A percentile compares a stretch with the other conserved stretches of the same genome.
Evolutionary conservation across 1,140 invertebrate genomes (phyloP).

Genomic region (Ganaspis sp.): DNA sequence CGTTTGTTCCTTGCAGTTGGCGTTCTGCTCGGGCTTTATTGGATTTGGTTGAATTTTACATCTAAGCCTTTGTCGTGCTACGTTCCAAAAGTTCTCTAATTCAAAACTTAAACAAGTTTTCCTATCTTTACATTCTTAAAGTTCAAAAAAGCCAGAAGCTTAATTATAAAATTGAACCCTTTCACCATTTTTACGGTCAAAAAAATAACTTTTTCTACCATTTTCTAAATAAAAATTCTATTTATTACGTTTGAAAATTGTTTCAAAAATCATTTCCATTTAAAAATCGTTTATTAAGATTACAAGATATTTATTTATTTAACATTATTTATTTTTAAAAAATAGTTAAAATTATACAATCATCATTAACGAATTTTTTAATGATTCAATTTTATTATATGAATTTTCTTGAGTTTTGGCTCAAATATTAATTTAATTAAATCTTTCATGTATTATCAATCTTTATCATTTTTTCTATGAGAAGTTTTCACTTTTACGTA

Average conservation of each 20-base stretch:
- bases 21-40: slow-evolving; percentile 60
- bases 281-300: neutral
- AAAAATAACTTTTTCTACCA: too few species aligned
- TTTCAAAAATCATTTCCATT: slow-evolving; percentile 6
- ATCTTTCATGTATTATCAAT: too few species aligned
- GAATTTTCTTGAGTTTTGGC: too few species aligned
- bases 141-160: slow-evolving; percentile 35
- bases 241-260: slow-evolving; percentile 46
- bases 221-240: slow-evolving; percentile 30
- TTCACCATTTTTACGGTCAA: too few species aligned
- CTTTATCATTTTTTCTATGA: too few species aligned
- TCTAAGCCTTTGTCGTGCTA: slow-evolving; percentile 44
- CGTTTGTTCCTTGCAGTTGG: slow-evolving; percentile 58
- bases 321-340: too few species aligned
- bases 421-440: too few species aligned
- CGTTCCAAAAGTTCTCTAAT: slow-evolving; percentile 42
- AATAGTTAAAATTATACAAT: too few species aligned
- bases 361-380: too few species aligned
- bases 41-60: slow-evolving; percentile 55
- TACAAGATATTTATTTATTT: too few species aligned
- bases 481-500: too few species aligned
- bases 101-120: neutral
- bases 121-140: slow-evolving; percentile 32
- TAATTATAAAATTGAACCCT: slow-evolving; percentile 30
- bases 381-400: too few species aligned